Evolutionary conservation across 2,113 vertebrate genomes (phyloP), one percentile per base, ranked within the genome.

Genomic region (Amphiprion ocellaris): DNA sequence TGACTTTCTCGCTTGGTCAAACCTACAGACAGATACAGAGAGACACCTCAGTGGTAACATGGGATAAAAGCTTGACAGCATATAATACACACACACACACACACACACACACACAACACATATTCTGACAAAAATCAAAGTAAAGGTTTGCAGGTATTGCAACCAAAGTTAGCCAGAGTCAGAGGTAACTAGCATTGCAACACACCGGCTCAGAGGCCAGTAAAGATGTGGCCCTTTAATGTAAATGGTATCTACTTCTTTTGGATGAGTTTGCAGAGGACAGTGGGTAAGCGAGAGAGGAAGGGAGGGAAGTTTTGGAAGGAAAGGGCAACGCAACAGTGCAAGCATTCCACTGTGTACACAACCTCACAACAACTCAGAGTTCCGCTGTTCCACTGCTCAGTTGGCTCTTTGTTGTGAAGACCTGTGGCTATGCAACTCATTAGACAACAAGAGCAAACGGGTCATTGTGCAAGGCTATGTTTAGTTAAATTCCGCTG

Each of bases 1-100:
- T 97, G 96, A 61, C 95, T 96, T 28, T 96, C 97, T 81, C 96
- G 96, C 77, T 97, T 95, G 79, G 95, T 93, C 95, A 99, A 93
- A 76, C 98, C 98, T 99, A 82, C 16, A 70, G 37, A 78, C 28
- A 73, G 41, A 84, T 9, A 69, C 21, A 89, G 28, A 80, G 14
- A 74, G 12, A 81, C 7, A 54, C 16, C 16, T 74, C 17, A 60
- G 2, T 52, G 10, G 28, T 4, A 50, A 58, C 33, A 53, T 7
- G 9, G 23, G 44, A 46, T 37, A 47, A 63, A 19, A 55, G 50
- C 26, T 15, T 47, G 10, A 69, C 14, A 24, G 39, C 12, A 47
- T 2, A 56, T 10, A 14, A 50, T 16, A 15, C 5, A 58, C 15
- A 55, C 39, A 12, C 46, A 60, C 21, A 21, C 21, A 21, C 21